phyloP scores from a whole-genome alignment of 2,113 vertebrate species.

The Epinephelus fuscoguttatus region DNA sequence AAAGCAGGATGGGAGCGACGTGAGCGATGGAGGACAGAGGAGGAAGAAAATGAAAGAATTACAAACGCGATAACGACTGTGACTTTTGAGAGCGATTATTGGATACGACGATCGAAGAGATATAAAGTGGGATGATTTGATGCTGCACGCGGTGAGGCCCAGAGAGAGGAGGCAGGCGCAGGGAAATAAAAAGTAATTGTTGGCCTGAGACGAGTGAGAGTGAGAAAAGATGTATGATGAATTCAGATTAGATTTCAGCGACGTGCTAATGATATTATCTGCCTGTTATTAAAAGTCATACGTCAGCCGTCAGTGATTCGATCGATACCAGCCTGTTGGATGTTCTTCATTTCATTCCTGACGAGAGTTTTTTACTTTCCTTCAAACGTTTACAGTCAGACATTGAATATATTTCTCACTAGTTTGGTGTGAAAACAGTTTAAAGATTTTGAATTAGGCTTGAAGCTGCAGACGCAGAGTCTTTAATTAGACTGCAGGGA shows the following conservation, averaged over 20 bases:
- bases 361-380: background rate
- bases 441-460: background rate
- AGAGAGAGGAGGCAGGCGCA: no score
- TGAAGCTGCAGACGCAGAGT: background rate
- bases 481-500: slow-evolving; percentile 7
- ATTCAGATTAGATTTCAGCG: slow-evolving; percentile 12
- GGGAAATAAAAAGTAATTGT: background rate
- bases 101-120: no score
- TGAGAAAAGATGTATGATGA: background rate
- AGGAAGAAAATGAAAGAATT: background rate
- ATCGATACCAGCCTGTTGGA: background rate
- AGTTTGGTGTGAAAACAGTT: background rate
- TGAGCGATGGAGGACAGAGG: background rate
- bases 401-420: background rate
- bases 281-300: slow-evolving; percentile 33
- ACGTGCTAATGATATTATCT: slow-evolving; percentile 6
- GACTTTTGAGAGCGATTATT: no score
- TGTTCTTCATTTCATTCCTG: background rate
- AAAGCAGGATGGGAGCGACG: background rate
- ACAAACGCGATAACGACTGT: background rate
- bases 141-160: background rate
- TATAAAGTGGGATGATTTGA: background rate
- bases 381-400: background rate
- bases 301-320: slow-evolving; percentile 2
- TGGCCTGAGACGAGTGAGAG: background rate